Evolutionary conservation across 2,113 vertebrate species (phyloP).

Genomic region (Oncorhynchus clarkii): DNA sequence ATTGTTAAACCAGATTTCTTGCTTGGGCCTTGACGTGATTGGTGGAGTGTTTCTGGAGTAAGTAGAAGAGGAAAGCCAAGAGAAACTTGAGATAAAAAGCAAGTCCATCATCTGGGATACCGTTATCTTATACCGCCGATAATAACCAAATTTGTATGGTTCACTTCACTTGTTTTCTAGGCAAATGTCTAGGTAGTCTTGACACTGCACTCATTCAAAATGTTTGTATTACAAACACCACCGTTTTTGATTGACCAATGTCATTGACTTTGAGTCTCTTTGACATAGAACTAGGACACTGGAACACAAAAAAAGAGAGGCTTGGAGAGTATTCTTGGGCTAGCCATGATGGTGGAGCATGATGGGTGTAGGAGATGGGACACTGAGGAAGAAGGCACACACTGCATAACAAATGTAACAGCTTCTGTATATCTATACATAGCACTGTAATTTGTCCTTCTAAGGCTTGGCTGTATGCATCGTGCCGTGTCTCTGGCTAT

Average conservation of each 20-base stretch:
- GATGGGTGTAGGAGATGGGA: conserved; percentile 39
- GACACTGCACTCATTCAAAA: conserved; percentile 49
- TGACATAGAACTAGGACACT: conserved; percentile 17
- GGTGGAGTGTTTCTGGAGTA: conserved; percentile 27
- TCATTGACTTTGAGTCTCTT: conserved; percentile 31
- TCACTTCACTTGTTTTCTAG: conserved; percentile 45
- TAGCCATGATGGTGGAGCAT: conserved; percentile 42
- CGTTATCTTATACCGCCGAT: conserved; percentile 43
- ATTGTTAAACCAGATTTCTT: conserved; percentile 48
- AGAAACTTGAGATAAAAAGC: conserved; percentile 35
- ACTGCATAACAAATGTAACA: conserved; percentile 71
- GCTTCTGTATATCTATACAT: conserved; percentile 74
- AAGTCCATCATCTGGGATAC: conserved; percentile 52
- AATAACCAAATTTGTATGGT: conserved; percentile 67
- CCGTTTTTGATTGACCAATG: conserved; percentile 33
- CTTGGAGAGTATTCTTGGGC: conserved; percentile 32
- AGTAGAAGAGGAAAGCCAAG: conserved; percentile 34
- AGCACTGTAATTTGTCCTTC: conserved; percentile 76
- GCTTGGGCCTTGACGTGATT: conserved; percentile 38
- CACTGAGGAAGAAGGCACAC: conserved; percentile 59
- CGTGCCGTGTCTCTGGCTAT: conserved; percentile 62
- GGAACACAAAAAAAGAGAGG: conserved; percentile 11
- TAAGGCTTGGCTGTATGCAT: conserved; percentile 74
- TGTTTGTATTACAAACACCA: conserved; percentile 27
- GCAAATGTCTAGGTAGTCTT: conserved; percentile 39